Base-by-base conservation (phyloP, 2,113 vertebrate genomes). In the Microcebus murinus region DNA sequence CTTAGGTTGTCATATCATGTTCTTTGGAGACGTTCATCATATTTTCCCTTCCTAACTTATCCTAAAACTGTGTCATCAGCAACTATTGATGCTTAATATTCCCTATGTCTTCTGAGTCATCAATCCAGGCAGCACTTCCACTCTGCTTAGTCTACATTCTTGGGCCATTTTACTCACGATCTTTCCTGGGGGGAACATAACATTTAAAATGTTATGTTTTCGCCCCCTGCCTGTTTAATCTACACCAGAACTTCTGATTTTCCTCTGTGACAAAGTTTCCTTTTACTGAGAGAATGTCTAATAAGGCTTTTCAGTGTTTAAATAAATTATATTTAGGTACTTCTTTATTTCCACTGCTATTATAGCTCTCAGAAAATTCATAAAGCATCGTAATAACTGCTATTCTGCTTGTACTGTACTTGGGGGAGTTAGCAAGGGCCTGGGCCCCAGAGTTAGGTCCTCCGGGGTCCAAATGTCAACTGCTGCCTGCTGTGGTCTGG, bases 391-490 rank as follows among this genome's bases (percentile, higher is more conserved):
- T 2, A 1, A 21, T 68, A 81, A 36, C 11, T 5, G 21, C 14
- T 39, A 11, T 15, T 20, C 34, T 79, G 12, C 29, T 67, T 21
- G 3, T 6, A 1, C 6, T 8, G 21, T 34, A 6, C 3, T 3
- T 5, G 21, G 23, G 20, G 12, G 21, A 67, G 10, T 15, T 8
- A 17, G 29, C 12, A 31, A 84, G 45, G 14, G 2, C 12, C 1
- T 4, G 5, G 31, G 8, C 4, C 6, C 4, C 13, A 4, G 21
- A 39, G 27, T 36, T 9, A 3, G n/a, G 23, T 1, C 20, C 5
- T 1, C 1, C 14, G 4, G 9, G 36, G 11, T 10, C 45, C 2
- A 29, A 15, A 18, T 31, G 13, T 34, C 15, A 27, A 12, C 8
- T 20, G 4, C 0, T 31, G 10, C 2, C 36, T 27, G 1, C 3